Evolutionary conservation across 2,888 invertebrate genomes (phyloP), one percentile per base, ranked within the genome.

Genomic region (Leucoptera coffeella): DNA sequence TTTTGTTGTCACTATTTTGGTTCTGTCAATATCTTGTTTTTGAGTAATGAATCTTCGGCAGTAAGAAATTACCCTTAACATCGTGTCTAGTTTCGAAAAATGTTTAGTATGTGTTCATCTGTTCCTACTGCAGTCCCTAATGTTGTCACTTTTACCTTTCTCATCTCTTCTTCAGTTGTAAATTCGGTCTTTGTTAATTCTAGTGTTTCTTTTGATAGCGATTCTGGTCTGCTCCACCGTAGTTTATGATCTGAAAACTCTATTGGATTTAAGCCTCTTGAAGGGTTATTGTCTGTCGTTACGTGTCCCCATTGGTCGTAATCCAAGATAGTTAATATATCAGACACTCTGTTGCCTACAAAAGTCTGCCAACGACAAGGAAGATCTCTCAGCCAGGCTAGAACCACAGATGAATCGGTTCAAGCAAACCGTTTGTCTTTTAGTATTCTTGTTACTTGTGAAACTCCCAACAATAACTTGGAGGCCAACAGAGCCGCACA

Each of bases 221-320:
- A 29, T 5, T 10, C 3, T 7, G 29, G 29, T 5, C 29, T 26
- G 14, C 9, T 25, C 25, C 20, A 29, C 26, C 29, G 26, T n/a
- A 29, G 14, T 11, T n/a, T 5, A 13, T 29, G 21, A 10, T 4
- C 9, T 14, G 2, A 3, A 7, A 30, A 11, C 13, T 24, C 22
- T 4, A 4, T 3, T 13, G 25, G 25, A 9, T 3, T 3, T 20
- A 10, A 12, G 9, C 7, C 12, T 20, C 12, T n/a, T n/a, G n/a
- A n/a, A n/a, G n/a, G n/a, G n/a, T n/a, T n/a, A n/a, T n/a, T n/a
- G n/a, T n/a, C n/a, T n/a, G n/a, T n/a, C n/a, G n/a, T n/a, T n/a
- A n/a, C n/a, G n/a, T n/a, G n/a, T n/a, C n/a, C n/a, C n/a, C n/a
- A n/a, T n/a, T n/a, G n/a, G n/a, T n/a, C n/a, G n/a, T n/a, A n/a